Evolutionary conservation across 2,888 invertebrate species (phyloP).

Genomic region (Tetranychus piercei): DNA sequence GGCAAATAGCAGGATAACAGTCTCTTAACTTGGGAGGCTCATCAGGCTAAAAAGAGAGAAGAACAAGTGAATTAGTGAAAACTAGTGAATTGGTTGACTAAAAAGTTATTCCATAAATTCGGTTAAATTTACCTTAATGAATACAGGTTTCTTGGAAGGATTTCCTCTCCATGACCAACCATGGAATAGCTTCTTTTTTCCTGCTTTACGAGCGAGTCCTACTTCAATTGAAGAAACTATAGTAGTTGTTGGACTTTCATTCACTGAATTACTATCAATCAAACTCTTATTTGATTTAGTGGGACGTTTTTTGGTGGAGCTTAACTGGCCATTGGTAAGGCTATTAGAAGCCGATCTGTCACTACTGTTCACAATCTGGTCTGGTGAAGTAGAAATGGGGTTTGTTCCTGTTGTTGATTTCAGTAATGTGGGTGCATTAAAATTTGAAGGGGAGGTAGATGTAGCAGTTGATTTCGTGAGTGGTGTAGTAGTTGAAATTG

Average conservation of each 20-base stretch:
- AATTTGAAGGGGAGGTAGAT: too few relatives aligned
- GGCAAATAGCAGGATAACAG: conserved; percentile 77
- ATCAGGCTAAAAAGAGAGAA: conserved; percentile 44
- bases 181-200: conserved; percentile 41
- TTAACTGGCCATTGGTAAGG: neutral
- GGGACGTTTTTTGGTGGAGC: neutral
- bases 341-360: neutral
- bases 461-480: too few relatives aligned
- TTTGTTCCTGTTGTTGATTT: too few relatives aligned
- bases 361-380: too few relatives aligned
- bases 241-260: neutral
- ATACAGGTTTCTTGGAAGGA: conserved; percentile 60
- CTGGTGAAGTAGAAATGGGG: too few relatives aligned
- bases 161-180: conserved; percentile 82
- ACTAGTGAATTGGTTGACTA: neutral
- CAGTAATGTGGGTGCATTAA: too few relatives aligned
- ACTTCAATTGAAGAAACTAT: neutral
- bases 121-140: conserved; percentile 53
- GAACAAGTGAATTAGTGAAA: conserved; percentile 9
- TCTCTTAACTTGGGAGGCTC: conserved; percentile 52
- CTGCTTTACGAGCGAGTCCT: conserved; percentile 9
- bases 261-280: neutral
- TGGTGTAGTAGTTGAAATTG: too few relatives aligned
- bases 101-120: neutral
- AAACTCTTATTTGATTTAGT: neutral